These are phyloP conservation scores for Rhamnusium bicolor DNA, from an alignment of 2,888 invertebrate species.

Conservation along the genomic window DNA sequence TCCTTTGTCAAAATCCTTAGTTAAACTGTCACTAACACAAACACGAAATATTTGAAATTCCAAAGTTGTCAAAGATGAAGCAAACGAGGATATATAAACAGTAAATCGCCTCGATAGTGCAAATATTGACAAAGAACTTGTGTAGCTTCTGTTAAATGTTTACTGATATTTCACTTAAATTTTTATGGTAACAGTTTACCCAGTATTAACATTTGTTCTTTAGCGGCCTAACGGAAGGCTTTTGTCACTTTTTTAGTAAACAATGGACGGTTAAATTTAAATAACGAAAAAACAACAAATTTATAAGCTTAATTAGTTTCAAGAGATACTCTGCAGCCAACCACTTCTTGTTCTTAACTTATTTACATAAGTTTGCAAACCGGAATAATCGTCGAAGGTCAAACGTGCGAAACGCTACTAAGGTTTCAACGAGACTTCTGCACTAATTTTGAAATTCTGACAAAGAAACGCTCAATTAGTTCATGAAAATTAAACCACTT, in stretches of 20 bases:
- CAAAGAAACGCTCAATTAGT: conserved; percentile 53
- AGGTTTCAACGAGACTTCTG: conserved; percentile 37
- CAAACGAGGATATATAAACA: conserved; percentile 26
- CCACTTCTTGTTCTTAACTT: conserved; percentile 52
- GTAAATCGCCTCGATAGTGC: conserved; percentile 48
- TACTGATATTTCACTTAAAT: conserved; percentile 58
- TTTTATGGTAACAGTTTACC: conserved; percentile 52
- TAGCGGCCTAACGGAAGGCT: conserved; percentile 13
- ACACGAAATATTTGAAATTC: conserved; percentile 22
- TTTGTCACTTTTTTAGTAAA: neutral
- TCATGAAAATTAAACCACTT: conserved; percentile 49
- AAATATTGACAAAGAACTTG: conserved; percentile 62
- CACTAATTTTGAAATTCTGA: conserved; percentile 46
- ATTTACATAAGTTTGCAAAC: conserved; percentile 52
- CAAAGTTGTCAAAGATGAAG: conserved; percentile 16
- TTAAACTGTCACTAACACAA: conserved; percentile 39
- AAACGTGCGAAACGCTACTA: conserved; percentile 48
- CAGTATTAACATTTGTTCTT: conserved; percentile 41
- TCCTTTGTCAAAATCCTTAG: conserved; percentile 19
- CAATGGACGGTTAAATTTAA: neutral
- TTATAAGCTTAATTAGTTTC: conserved; percentile 44
- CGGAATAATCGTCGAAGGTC: conserved; percentile 55
- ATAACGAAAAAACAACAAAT: conserved; percentile 24
- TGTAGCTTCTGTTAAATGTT: conserved; percentile 57
- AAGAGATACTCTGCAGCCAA: conserved; percentile 41